These are phyloP conservation scores for Myoxocephalus aenaeus DNA, from an alignment of 2,797 vertebrate species.

Conservation along the genomic window DNA sequence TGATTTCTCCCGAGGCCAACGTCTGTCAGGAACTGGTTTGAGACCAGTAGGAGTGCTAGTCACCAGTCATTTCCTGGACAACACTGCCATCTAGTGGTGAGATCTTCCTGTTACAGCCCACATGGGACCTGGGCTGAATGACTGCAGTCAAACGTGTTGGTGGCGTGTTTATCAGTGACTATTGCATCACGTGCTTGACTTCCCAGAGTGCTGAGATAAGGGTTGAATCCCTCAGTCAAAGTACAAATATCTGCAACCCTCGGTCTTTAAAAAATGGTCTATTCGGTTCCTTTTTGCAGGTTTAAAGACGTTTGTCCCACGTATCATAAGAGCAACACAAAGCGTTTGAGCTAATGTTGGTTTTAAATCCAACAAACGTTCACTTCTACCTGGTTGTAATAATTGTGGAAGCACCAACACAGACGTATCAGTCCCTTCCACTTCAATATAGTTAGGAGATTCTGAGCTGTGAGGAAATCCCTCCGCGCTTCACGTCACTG, in stretches of 20 bases:
- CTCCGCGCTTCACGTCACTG: slow-evolving; percentile 46
- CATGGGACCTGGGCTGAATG: background rate
- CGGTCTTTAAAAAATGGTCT: background rate
- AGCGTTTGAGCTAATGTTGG: background rate
- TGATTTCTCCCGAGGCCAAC: rapidly evolving
- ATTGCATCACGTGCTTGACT: background rate
- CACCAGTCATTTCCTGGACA: background rate
- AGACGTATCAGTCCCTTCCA: background rate
- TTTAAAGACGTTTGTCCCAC: background rate
- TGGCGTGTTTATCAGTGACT: background rate
- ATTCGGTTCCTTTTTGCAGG: background rate
- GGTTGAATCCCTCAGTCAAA: background rate
- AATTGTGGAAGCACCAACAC: background rate
- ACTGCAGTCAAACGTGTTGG: background rate
- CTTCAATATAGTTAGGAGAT: background rate
- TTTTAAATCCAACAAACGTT: background rate
- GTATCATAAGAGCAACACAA: background rate
- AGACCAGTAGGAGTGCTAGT: background rate
- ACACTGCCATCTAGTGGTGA: slow-evolving; percentile 72
- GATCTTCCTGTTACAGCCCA: background rate
- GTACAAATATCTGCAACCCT: too few species aligned
- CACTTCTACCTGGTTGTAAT: background rate
- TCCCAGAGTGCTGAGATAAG: background rate
- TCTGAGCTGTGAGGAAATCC: slow-evolving; percentile 33
- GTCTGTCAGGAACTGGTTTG: background rate